These are phyloP conservation scores for Aspiorhynchus laticeps DNA, from an alignment of 2,113 vertebrate species.

Conservation along the genomic window DNA sequence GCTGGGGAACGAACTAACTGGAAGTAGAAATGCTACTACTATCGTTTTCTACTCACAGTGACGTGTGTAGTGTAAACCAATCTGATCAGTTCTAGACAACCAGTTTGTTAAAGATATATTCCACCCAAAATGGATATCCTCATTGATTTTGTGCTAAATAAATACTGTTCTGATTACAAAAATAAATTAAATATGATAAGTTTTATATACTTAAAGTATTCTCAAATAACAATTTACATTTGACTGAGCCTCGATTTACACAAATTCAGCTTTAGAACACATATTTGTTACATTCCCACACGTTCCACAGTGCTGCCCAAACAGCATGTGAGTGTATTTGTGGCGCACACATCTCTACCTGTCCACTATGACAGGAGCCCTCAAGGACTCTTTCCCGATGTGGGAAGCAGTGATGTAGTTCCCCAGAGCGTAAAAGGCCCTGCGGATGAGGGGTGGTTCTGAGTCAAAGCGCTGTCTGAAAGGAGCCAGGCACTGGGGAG, in stretches of 20 bases:
- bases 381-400: constrained; percentile 75
- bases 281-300: not conserved
- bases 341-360: constrained; percentile 72
- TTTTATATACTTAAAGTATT: not conserved
- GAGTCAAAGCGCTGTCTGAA: constrained; percentile 86
- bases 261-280: not conserved
- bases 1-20: too few species aligned
- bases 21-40: too few species aligned
- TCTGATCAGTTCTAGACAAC: too few species aligned
- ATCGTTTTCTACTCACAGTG: too few species aligned
- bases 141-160: not conserved
- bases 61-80: too few species aligned
- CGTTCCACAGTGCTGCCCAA: not conserved
- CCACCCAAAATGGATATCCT: not conserved
- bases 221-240: not conserved
- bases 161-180: not conserved
- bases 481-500: constrained; percentile 81
- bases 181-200: not conserved
- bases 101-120: too few species aligned
- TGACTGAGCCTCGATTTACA: not conserved
- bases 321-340: constrained; percentile 2
- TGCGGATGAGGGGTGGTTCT: constrained; percentile 83
- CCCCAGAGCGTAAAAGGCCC: constrained; percentile 91
- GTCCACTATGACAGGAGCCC: constrained; percentile 87
- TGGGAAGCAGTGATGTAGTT: constrained; percentile 90